A percentile compares a stretch with the other conserved stretches of the same genome.
Evolutionary conservation across 2,797 vertebrate species (phyloP).

Genomic region (Phoebastria nigripes): DNA sequence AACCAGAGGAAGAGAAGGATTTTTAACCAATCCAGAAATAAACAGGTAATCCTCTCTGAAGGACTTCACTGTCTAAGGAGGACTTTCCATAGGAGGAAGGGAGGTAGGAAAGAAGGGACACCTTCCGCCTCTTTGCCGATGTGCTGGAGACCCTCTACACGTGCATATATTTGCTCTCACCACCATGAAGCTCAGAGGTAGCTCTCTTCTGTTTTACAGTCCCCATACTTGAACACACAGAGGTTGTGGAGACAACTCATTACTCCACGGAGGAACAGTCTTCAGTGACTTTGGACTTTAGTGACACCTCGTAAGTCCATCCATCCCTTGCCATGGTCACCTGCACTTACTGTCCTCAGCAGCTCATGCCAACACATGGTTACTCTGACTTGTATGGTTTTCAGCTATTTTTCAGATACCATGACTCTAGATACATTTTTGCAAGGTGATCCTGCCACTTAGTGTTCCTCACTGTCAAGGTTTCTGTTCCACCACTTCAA

Average conservation of each 20-base stretch:
- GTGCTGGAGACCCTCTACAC: neutral
- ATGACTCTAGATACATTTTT: neutral
- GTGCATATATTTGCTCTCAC: neutral
- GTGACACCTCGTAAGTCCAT: neutral
- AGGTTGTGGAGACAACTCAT: neutral
- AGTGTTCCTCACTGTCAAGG: neutral
- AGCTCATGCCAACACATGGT: neutral
- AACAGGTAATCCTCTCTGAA: neutral
- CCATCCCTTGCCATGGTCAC: neutral
- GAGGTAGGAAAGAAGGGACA: neutral
- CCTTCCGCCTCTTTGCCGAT: neutral
- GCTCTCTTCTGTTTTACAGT: neutral
- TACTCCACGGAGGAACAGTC: neutral
- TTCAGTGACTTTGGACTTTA: neutral
- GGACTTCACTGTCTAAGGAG: neutral
- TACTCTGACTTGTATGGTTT: neutral
- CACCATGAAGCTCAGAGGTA: neutral
- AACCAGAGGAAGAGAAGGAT: neutral
- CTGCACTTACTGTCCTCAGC: neutral
- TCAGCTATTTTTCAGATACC: neutral
- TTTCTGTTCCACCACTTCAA: neutral
- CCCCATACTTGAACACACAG: neutral
- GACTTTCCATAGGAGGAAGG: neutral
- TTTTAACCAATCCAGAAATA: neutral
- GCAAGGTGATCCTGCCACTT: neutral